Base-by-base conservation (phyloP, 2,797 vertebrate genomes). In the Cirrhinus molitorella region DNA sequence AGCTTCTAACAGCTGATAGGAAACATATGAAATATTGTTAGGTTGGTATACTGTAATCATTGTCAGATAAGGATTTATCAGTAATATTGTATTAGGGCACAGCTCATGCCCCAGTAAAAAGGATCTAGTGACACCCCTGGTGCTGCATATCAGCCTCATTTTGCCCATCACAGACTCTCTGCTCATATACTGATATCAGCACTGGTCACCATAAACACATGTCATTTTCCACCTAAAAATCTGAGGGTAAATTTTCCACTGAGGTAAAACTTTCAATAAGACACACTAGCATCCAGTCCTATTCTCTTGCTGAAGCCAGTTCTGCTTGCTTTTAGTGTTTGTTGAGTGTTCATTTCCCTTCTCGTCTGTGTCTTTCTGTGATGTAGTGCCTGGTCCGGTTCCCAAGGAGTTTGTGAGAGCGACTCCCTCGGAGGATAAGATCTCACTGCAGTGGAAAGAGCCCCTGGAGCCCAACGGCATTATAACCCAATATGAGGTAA, bases 361-460 rank as follows among this genome's bases (percentile, higher is more conserved):
- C 57, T 7, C 13, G 23, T 61, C 9, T 23, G 51, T 53, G 57
- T 61, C 28, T 65, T 47, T 83, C 25, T 84, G 74, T 88, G 59
- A 75, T 94, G 73, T 92, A 99, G 98, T 99, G 85, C 98, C 98
- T 81, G 97, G 98, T 71, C 91, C 95, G 16, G 97, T 99, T 91
- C 98, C 98, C 87, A 95, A 93, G 85, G 95, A 95, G 91, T 99
- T 98, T 0, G 93, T 98, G 67, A 97, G 95, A 92, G 97, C 97
- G 89, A 97, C 96, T 78, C 96, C 97, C 13, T 99, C 96, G 90
- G 98, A 99, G 94, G 98, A 99, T 91, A 95, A 96, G 85, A 99
- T 99, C 90, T 97, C 96, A 83, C 94, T 99, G 83, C 96, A 97
- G 89, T 99, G 98, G 98, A 99, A 98, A 88, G 97, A 99, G 87